These are phyloP conservation scores for Chouioia cunea DNA, from an alignment of 2,888 invertebrate genomes.

Conservation along the genomic window DNA sequence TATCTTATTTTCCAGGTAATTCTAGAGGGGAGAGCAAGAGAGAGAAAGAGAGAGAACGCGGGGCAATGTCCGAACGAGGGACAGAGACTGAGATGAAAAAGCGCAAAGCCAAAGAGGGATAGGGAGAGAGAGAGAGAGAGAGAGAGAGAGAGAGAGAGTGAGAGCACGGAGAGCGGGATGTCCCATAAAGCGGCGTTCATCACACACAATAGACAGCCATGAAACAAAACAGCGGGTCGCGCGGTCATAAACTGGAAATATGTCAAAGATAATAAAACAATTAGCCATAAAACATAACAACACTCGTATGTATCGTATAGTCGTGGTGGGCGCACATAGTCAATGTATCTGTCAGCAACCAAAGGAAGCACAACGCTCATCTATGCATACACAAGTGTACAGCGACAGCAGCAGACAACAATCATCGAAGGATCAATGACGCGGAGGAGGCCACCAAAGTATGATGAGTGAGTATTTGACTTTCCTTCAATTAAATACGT, in stretches of 20 bases:
- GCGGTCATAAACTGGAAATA: conserved; percentile 68
- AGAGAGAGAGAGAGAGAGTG: conserved; percentile 36
- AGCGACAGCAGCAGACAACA: background rate
- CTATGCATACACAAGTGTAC: background rate
- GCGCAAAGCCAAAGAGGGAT: too few species aligned
- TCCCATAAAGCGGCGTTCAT: conserved; percentile 66
- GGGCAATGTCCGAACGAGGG: background rate
- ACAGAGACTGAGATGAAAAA: too few species aligned
- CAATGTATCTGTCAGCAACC: conserved; percentile 39
- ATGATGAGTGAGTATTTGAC: too few species aligned
- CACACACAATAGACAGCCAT: conserved; percentile 66
- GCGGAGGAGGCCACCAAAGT: too few species aligned
- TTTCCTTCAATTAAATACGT: too few species aligned
- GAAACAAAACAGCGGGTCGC: conserved; percentile 63
- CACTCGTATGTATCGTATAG: conserved; percentile 60
- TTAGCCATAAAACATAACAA: conserved; percentile 69
- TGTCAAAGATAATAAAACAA: conserved; percentile 70
- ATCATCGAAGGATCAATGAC: too few species aligned
- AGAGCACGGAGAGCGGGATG: conserved; percentile 51
- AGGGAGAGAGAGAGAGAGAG: conserved; percentile 19
- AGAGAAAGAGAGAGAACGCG: background rate
- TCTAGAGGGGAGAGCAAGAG: conserved; percentile 10
- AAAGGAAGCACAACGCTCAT: conserved; percentile 8
- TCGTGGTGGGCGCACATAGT: conserved; percentile 44
- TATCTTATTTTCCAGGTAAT: conserved; percentile 42